Conservation (phyloP, 2,797 vertebrate species). For the Nannoperca australis region DNA sequence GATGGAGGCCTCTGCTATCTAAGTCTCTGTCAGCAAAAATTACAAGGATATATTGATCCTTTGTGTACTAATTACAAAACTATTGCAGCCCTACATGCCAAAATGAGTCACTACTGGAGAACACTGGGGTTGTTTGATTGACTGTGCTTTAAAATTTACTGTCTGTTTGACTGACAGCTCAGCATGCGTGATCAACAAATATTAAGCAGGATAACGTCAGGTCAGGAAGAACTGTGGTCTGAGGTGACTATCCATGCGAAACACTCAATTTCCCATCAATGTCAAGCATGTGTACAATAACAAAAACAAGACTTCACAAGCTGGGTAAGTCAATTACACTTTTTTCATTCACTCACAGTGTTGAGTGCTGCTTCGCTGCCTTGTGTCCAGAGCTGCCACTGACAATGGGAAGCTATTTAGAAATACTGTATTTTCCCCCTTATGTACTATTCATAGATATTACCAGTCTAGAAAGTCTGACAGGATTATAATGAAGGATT, state of each 20-base stretch:
- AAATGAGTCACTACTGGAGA: background rate
- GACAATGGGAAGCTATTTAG: background rate
- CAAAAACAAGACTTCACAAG: background rate
- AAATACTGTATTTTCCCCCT: background rate
- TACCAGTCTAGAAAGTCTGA: background rate
- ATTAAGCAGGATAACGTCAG: constrained; percentile 4
- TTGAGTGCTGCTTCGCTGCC: background rate
- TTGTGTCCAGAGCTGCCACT: background rate
- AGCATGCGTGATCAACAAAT: constrained; percentile 10
- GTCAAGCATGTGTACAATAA: background rate
- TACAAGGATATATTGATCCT: no score
- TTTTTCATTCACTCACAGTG: background rate
- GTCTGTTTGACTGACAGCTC: constrained; percentile 3
- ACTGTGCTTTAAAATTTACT: constrained; percentile 1
- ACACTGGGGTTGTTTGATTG: background rate
- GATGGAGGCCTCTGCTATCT: no score
- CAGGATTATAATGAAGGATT: background rate
- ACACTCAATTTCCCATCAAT: background rate
- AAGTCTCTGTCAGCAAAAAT: no score
- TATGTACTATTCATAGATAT: background rate
- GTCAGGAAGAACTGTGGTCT: background rate
- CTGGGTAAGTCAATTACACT: background rate
- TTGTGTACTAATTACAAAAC: background rate
- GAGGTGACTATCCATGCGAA: background rate
- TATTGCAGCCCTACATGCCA: background rate